These are phyloP conservation scores for Zosterops borbonicus DNA, from an alignment of 2,113 vertebrate genomes.

Conservation along the genomic window DNA sequence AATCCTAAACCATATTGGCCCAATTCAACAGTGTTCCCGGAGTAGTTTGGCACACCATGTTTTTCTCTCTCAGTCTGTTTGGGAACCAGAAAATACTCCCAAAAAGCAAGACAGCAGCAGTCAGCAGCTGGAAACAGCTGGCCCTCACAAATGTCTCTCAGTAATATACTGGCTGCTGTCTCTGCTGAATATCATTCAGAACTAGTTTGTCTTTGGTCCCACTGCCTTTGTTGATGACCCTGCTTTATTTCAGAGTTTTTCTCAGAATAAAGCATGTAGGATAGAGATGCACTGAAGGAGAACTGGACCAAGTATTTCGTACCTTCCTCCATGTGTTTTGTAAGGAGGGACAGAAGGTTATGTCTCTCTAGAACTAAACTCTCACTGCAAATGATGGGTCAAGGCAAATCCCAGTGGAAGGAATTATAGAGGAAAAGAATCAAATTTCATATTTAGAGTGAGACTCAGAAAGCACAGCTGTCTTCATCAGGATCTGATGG, in stretches of 20 bases:
- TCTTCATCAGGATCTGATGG: neutral
- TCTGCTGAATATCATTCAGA: neutral
- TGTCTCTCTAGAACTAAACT: neutral
- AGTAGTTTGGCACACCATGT: neutral
- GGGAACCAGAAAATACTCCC: neutral
- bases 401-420: neutral
- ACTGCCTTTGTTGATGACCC: neutral
- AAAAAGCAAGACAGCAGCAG: neutral
- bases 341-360: neutral
- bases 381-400: neutral
- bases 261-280: neutral
- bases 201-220: neutral
- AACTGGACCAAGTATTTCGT: neutral
- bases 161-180: neutral
- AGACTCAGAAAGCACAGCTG: neutral
- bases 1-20: neutral
- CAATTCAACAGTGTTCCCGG: neutral
- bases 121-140: constrained; percentile 35
- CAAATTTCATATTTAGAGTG: neutral
- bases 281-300: neutral
- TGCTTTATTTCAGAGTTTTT: neutral
- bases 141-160: neutral
- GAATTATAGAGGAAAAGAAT: neutral
- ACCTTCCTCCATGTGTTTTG: neutral
- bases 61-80: neutral